These are phyloP conservation scores for Catharus bicknelli DNA, from an alignment of 2,113 vertebrate genomes.

Conservation along the genomic window DNA sequence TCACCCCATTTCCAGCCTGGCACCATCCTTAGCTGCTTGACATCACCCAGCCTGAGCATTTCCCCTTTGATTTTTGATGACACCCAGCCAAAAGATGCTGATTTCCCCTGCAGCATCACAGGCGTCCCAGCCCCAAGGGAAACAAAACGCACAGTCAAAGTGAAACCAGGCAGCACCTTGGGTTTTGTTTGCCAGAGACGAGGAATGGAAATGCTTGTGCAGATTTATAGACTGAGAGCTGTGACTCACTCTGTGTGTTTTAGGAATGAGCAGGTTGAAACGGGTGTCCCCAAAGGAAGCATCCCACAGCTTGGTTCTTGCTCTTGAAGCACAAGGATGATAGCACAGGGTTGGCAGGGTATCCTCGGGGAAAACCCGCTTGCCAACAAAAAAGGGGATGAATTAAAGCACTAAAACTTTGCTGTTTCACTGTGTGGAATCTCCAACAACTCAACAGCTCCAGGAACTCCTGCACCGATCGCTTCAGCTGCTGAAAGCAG, in stretches of 20 bases:
- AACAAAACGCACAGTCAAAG: fast-evolving
- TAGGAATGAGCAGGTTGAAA: neutral
- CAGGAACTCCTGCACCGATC: neutral
- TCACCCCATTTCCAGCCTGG: neutral
- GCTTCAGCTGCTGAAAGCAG: neutral
- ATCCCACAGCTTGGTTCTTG: neutral
- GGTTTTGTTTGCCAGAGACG: neutral
- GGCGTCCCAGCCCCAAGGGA: neutral
- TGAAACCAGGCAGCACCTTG: neutral
- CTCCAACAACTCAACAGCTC: neutral
- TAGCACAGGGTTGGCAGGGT: fast-evolving
- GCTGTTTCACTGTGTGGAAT: fast-evolving
- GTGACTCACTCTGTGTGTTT: neutral
- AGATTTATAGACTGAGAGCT: neutral
- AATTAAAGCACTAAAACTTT: neutral
- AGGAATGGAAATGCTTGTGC: neutral
- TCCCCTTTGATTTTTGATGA: neutral
- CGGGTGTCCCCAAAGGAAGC: neutral
- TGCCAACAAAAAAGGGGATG: neutral
- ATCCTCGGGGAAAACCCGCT: neutral
- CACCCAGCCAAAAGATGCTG: neutral
- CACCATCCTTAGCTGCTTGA: fast-evolving
- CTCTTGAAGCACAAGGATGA: neutral
- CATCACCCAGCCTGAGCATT: neutral
- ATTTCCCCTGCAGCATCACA: neutral